A percentile compares a stretch with the other conserved stretches of the same genome.
Evolutionary conservation across 2,113 vertebrate species (phyloP).

Genomic region (Coturnix japonica): DNA sequence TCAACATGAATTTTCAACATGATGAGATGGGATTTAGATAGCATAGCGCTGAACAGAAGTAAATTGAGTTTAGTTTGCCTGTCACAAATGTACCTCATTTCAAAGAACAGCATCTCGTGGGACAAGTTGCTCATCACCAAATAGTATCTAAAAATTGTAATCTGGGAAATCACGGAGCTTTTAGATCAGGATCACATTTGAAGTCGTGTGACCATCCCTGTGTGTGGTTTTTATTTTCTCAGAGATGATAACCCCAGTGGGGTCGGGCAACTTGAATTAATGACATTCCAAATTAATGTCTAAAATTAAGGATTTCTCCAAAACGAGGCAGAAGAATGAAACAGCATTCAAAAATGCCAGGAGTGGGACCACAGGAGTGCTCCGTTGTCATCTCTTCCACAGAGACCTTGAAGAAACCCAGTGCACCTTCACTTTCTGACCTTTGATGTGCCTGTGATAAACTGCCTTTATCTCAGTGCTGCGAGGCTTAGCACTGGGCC

Average conservation of each 20-base stretch:
- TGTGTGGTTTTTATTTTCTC: not conserved
- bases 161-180: not conserved
- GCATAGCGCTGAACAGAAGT: not conserved
- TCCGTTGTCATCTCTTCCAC: not conserved
- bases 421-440: not conserved
- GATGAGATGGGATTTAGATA: not conserved
- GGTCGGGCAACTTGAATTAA: not conserved
- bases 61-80: not conserved
- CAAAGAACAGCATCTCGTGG: not conserved
- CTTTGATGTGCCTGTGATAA: not conserved
- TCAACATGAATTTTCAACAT: not conserved
- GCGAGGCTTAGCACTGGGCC: not conserved
- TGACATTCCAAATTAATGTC: not conserved
- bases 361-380: not conserved
- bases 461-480: not conserved
- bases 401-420: not conserved
- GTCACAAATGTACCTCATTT: not conserved
- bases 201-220: not conserved
- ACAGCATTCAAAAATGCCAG: not conserved
- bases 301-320: not conserved
- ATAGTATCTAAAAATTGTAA: not conserved
- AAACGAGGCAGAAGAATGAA: not conserved
- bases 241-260: not conserved
- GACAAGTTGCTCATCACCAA: not conserved
- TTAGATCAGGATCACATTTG: not conserved